These are phyloP conservation scores for Ibycter americanus DNA, from an alignment of 2,797 vertebrate species.

Conservation along the genomic window DNA sequence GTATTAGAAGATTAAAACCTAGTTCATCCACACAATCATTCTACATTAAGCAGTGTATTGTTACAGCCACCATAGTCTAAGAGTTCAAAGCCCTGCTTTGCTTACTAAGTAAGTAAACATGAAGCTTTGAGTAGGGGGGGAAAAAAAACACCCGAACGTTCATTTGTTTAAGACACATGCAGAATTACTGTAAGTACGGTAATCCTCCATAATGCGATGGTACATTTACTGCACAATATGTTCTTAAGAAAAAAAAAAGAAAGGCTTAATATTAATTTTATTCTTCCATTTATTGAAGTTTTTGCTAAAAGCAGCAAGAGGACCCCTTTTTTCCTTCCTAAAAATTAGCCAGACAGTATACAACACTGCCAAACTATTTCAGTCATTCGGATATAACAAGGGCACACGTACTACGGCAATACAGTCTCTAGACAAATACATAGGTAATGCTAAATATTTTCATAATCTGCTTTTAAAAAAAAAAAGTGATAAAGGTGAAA, in stretches of 20 bases:
- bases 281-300: background rate
- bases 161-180: background rate
- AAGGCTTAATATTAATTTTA: background rate
- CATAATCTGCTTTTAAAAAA: background rate
- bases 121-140: background rate
- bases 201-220: background rate
- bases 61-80: background rate
- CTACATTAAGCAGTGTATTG: background rate
- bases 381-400: background rate
- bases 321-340: background rate
- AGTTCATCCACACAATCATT: background rate
- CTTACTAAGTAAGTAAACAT: conserved; percentile 25
- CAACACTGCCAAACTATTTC: background rate
- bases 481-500: background rate
- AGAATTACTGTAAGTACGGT: background rate
- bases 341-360: background rate
- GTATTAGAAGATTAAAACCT: background rate
- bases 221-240: conserved; percentile 26
- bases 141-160: background rate
- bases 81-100: background rate
- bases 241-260: background rate
- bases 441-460: background rate
- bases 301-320: conserved; percentile 14
- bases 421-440: background rate
- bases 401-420: background rate